Evolutionary conservation across 2,888 invertebrate species (phyloP), one percentile per base, ranked within the genome.

Genomic region (Eristalis arbustorum): DNA sequence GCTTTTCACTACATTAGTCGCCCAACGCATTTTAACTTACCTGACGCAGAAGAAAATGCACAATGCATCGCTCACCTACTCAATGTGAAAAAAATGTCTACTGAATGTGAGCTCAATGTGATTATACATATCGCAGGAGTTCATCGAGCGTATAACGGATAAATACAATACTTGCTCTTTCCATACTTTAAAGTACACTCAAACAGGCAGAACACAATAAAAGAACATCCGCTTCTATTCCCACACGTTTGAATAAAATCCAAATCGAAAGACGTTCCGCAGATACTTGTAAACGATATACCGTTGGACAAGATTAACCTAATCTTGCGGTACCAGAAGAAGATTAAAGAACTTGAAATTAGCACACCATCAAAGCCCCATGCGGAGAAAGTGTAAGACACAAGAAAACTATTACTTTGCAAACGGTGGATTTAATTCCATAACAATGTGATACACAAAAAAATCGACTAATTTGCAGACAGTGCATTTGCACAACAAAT

Each of bases 81-180:
- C 22, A n/a, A 73, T 31, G 31, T 73, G 8, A 42, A 63, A 11
- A 49, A 71, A 2, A 18, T 5, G 22, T 73, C 63, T 49, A 63
- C 49, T 31, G 57, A 57, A 64, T 74, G 56, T 56, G 40, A 74
- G 1, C 34, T n/a, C n/a, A n/a, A n/a, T n/a, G n/a, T 64, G 63
- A 18, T 40, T 40, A 40, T 13, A 40, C 14, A 13, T 13, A 13
- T 14, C 3, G 14, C 14, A 40, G 11, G 13, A 14, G 28, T 28
- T 28, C 42, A 72, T 72, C 18, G 72, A 72, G 31, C 73, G 37
- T n/a, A 73, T 72, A 25, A 62, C 72, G 8, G 40, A 40, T 10
- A 34, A 66, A 42, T 66, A 40, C 25, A 66, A 74, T 25, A 74
- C 59, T 66, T 74, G 57, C 23, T 63, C 57, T 64, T 74, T 74